Evolutionary conservation across 2,888 invertebrate species (phyloP), one percentile per base, ranked within the genome.

Genomic region (Drosophila helvetica): DNA sequence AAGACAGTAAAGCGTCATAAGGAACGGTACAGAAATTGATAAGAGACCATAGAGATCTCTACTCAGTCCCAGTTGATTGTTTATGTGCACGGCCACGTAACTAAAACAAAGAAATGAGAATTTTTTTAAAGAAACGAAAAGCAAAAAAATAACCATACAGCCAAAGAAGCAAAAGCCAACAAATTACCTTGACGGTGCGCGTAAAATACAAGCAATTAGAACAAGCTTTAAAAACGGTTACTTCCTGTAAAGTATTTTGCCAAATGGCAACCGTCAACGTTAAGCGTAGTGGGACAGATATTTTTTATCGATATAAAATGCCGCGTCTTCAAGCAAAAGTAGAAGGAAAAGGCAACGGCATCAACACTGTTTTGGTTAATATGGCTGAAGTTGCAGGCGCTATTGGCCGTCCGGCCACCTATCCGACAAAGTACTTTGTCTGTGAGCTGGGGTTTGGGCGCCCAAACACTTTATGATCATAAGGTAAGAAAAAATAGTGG

Each of bases 271-370:
- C 96, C 91, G 93, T 99, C 89, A 99, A 99, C 94, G 98, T 99
- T 84, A 99, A 99, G 93, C 96, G 99, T 88, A 96, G 95, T 92
- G 98, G 99, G 90, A 96, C 98, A 93, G 99, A 99, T 94, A 98
- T 98, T 90, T 99, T 99, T 94, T 99, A 99, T 94, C 98, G 99
- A 91, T 99, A 99, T 94, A 99, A 99, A 94, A 99, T 99, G 99
- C 99, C 99, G 78, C 95, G 98, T 89, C 96, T 99, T 90, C 95
- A 97, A 93, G 99, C 99, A 92, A 99, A 99, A 94, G 98, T 99
- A 79, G 99, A 99, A 93, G 99, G 99, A 91, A 99, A 99, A 91
- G 99, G 99, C 77, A 99, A 99, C 93, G 99, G 99, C 91, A 99
- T 99, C 92, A 99, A 99, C 93, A 99, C 99, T 60, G 99, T 99